These are phyloP conservation scores for Lepidurus packardi DNA, from an alignment of 1,140 invertebrate genomes.

Conservation along the genomic window DNA sequence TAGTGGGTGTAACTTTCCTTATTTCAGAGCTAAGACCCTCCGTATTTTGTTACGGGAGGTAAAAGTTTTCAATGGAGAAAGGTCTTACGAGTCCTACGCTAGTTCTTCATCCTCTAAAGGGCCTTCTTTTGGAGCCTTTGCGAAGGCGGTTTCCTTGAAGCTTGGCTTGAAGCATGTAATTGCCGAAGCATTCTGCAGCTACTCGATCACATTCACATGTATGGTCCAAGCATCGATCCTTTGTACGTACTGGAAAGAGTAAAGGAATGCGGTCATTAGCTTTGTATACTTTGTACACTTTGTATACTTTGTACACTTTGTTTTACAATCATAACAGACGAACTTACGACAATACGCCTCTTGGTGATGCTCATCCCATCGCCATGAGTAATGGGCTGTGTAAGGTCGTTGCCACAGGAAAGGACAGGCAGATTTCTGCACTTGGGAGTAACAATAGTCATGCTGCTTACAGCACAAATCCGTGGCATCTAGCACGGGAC, in stretches of 20 bases:
- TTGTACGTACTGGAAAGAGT: conserved; percentile 20
- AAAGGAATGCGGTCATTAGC: background rate
- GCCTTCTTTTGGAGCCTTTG: conserved; percentile 20
- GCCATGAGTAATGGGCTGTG: conserved; percentile 31
- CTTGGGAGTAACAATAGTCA: conserved; percentile 32
- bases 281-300: background rate
- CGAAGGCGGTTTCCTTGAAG: conserved; percentile 31
- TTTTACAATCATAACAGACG: background rate
- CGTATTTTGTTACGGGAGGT: background rate
- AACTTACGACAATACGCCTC: conserved; percentile 33
- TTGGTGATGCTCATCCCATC: conserved; percentile 30
- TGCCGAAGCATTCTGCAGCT: conserved; percentile 30
- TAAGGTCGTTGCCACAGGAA: conserved; percentile 30
- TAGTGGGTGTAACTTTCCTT: background rate
- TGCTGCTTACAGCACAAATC: conserved; percentile 32
- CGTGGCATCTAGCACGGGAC: conserved; percentile 29
- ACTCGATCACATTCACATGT: conserved; percentile 33
- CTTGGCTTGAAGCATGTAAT: conserved; percentile 32
- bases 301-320: background rate
- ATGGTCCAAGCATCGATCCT: conserved; percentile 30
- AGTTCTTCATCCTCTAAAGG: background rate
- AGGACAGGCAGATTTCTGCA: conserved; percentile 17
- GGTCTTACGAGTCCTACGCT: background rate
- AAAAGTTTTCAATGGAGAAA: background rate
- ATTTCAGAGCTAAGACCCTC: background rate